Evolutionary conservation across 2,888 invertebrate species (phyloP).

Genomic region (Zygogramma bicolorata): DNA sequence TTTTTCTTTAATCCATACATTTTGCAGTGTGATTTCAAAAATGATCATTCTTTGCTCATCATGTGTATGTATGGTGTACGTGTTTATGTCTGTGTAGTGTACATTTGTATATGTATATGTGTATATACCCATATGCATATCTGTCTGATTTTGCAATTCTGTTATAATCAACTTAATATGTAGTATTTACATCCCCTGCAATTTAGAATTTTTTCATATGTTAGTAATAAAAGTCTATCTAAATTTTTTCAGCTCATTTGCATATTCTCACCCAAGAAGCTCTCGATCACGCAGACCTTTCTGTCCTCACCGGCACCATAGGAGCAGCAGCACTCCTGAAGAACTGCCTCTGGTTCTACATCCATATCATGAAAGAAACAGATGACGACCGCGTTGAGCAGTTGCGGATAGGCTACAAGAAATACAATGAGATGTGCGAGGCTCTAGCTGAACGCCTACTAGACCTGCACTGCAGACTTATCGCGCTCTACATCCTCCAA

Average conservation of each 20-base stretch:
- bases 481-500: conserved; percentile 84
- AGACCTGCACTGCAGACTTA: conserved; percentile 82
- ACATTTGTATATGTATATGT: too few species aligned
- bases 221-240: too few species aligned
- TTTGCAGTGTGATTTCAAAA: too few species aligned
- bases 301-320: conserved; percentile 83
- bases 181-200: too few species aligned
- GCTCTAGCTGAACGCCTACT: conserved; percentile 85
- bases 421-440: conserved; percentile 86
- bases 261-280: conserved; percentile 86
- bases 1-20: too few species aligned
- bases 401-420: conserved; percentile 74
- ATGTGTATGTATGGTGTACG: too few species aligned
- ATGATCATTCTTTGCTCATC: too few species aligned
- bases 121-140: too few species aligned
- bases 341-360: conserved; percentile 83
- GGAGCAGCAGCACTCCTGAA: conserved; percentile 84
- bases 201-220: too few species aligned
- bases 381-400: conserved; percentile 50
- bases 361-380: conserved; percentile 69
- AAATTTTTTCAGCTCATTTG: conserved; percentile 74
- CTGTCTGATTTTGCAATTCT: too few species aligned
- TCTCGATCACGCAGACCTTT: conserved; percentile 85
- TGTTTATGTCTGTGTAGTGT: too few species aligned
- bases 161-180: too few species aligned